Conservation (phyloP, 2,888 invertebrate genomes). For the Dyspetes luteomarginatus region DNA sequence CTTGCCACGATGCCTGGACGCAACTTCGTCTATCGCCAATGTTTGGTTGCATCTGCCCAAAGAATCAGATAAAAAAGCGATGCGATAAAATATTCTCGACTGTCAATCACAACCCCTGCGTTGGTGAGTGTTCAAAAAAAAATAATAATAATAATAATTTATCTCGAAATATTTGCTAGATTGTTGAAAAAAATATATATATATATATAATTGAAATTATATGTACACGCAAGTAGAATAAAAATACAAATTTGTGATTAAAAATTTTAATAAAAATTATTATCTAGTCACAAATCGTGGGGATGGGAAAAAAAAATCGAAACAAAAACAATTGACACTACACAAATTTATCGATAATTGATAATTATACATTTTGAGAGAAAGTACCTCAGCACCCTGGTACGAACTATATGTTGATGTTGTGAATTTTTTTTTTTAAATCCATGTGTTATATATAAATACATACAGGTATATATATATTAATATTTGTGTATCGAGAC, state of each 20-base stretch:
- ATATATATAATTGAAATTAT: neutral
- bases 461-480: slow-evolving; percentile 44
- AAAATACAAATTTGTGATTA: neutral
- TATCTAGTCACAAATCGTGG: neutral
- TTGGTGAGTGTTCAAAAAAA: slow-evolving; percentile 94
- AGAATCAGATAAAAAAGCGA: slow-evolving; percentile 93
- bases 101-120: slow-evolving; percentile 97
- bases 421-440: slow-evolving; percentile 61
- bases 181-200: neutral
- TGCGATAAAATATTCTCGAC: slow-evolving; percentile 95
- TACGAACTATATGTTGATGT: slow-evolving; percentile 65
- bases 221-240: neutral
- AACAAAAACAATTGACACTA: slow-evolving; percentile 48
- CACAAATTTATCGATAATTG: slow-evolving; percentile 48
- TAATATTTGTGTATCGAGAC: slow-evolving; percentile 45
- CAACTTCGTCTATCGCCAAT: slow-evolving; percentile 93
- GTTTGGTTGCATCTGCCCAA: slow-evolving; percentile 97
- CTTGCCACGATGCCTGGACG: slow-evolving; percentile 94
- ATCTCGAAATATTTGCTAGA: neutral
- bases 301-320: slow-evolving; percentile 1
- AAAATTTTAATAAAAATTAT: neutral
- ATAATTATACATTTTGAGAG: slow-evolving; percentile 33
- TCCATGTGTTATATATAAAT: slow-evolving; percentile 21
- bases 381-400: slow-evolving; percentile 60
- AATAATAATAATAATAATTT: neutral